These are phyloP conservation scores for Chelonus formosanus DNA, from an alignment of 2,888 invertebrate species.

Conservation along the genomic window DNA sequence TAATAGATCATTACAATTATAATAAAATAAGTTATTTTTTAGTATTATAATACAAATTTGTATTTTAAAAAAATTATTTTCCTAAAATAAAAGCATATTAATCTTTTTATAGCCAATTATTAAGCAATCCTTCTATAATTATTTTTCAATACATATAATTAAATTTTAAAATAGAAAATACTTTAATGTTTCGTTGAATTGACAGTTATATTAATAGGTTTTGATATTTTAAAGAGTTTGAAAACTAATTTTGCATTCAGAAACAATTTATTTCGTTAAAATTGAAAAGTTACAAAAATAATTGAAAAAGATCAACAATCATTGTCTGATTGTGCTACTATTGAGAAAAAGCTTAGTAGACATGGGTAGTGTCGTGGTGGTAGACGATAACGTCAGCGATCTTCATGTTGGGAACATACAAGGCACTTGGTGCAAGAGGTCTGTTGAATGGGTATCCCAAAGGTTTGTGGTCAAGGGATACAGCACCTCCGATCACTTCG, in stretches of 20 bases:
- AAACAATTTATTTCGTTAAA: background rate
- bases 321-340: no score
- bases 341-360: background rate
- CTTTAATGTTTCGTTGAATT: no score
- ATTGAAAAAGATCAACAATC: no score
- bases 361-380: constrained; percentile 64
- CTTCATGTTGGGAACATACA: constrained; percentile 66
- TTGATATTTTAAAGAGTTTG: no score
- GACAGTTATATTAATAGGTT: no score
- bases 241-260: no score
- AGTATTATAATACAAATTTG: constrained; percentile 14
- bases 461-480: constrained; percentile 66
- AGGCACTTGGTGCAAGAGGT: constrained; percentile 62
- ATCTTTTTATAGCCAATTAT: no score
- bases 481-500: constrained; percentile 60
- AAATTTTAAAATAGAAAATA: no score
- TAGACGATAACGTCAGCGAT: constrained; percentile 68
- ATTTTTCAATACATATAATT: no score
- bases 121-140: no score
- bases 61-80: constrained; percentile 15
- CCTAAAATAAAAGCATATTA: background rate
- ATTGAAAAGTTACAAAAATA: background rate
- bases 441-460: constrained; percentile 70
- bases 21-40: constrained; percentile 28
- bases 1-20: background rate